A percentile compares a stretch with the other conserved stretches of the same genome.
Conservation (phyloP, 2,888 invertebrate genomes). For the Lithodes maja region DNA sequence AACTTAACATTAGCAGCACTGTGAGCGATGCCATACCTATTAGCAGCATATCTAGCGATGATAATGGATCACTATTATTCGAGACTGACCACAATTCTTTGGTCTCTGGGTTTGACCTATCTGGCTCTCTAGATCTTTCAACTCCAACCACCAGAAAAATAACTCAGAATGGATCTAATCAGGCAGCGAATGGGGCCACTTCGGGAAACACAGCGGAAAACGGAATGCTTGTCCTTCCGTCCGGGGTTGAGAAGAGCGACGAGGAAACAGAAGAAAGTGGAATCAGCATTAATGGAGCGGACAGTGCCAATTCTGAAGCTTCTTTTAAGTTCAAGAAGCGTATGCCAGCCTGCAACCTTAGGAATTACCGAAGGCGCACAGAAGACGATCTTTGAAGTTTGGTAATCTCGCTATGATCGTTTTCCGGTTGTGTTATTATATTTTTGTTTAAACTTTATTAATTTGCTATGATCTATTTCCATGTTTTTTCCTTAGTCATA, state of each 20-base stretch:
- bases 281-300: slow-evolving; percentile 24
- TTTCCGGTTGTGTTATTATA: not conserved
- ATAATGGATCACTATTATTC: slow-evolving; percentile 57
- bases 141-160: slow-evolving; percentile 31
- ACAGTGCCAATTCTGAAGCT: slow-evolving; percentile 19
- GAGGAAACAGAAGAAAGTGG: slow-evolving; percentile 27
- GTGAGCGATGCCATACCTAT: slow-evolving; percentile 52
- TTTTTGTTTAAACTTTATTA: no score
- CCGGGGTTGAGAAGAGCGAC: slow-evolving; percentile 39
- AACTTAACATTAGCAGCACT: slow-evolving; percentile 46
- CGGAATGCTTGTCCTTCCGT: slow-evolving; percentile 27
- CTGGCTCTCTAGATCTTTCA: slow-evolving; percentile 23
- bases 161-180: slow-evolving; percentile 46
- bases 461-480: no score
- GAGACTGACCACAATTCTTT: slow-evolving; percentile 42
- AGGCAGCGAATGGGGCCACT: slow-evolving; percentile 41
- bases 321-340: slow-evolving; percentile 51
- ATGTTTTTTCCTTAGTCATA: no score
- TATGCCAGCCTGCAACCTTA: slow-evolving; percentile 39
- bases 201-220: slow-evolving; percentile 38
- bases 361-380: slow-evolving; percentile 54
- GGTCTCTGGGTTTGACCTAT: slow-evolving; percentile 52
- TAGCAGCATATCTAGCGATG: slow-evolving; percentile 56
- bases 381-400: slow-evolving; percentile 57
- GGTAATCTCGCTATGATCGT: slow-evolving; percentile 6